Base-by-base conservation (phyloP, 1,140 invertebrate species). In the Drosophila athabasca region DNA sequence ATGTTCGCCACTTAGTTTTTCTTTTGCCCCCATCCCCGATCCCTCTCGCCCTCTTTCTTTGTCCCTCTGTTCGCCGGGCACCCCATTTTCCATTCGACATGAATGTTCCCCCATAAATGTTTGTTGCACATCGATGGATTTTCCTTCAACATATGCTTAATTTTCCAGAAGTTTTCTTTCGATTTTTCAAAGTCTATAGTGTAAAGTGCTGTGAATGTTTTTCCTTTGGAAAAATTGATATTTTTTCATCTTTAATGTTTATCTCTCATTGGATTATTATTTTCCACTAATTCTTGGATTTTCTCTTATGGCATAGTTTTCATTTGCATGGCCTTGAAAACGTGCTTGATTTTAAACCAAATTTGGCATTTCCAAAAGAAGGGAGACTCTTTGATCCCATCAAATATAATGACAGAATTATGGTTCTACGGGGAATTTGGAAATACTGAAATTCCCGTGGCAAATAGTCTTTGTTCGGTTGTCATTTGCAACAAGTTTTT, bases 161-260 rank as follows among this genome's bases (percentile, higher is more conserved):
- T 60, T 39, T 17, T 15, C 13, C 9, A 8, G 13, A 17, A 9
- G 8, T 58, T 58, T 15, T 13, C 4, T 45, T 8, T 29, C 9
- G 3, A 39, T 17, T 4, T 29, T 44, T 44, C 15, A 60, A 39
- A 22, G 6, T 19, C 8, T 60, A 19, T 60, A n/a, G 7, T 4
- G 4, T 19, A 19, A 1, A 19, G 17, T 45, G 22, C 22, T 6
- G n/a, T 3, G 11, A 26, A 39, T 50, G n/a, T 39, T 39, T 13
- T 39, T 11, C 3, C 8, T 8, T 4, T 6, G n/a, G n/a, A n/a
- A n/a, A n/a, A n/a, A n/a, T n/a, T n/a, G n/a, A n/a, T 19, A 19
- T 64, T 26, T 62, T 11, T 48, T 31, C 6, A 6, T 11, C 35
- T 62, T 48, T 19, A 48, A 62, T 39, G 46, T 26, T 9, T 13